Evolutionary conservation across 2,797 vertebrate species (phyloP).

Genomic region (Aldrovandia affinis): DNA sequence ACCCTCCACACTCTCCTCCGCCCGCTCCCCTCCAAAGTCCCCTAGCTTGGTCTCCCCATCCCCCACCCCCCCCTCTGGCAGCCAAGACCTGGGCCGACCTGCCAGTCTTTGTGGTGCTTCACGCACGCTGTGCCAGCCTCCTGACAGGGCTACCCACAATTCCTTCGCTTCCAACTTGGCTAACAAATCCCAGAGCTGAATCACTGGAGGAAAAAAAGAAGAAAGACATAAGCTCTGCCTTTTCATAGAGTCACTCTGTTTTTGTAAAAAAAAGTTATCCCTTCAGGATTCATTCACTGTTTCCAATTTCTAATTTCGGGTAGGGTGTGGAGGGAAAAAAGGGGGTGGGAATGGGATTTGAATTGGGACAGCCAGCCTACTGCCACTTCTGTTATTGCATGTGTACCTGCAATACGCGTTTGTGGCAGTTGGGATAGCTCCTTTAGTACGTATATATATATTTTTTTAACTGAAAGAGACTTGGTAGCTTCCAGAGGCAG

Average conservation of each 20-base stretch:
- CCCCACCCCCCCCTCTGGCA: conserved; percentile 48
- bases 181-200: conserved; percentile 62
- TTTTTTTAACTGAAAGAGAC: not conserved
- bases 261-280: conserved; percentile 48
- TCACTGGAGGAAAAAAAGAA: conserved; percentile 37
- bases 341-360: not conserved
- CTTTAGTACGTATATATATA: not conserved
- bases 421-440: not conserved
- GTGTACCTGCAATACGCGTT: not conserved
- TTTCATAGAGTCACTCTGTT: conserved; percentile 45
- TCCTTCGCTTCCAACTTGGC: conserved; percentile 51
- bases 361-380: not conserved
- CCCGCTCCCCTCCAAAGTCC: too few relatives aligned
- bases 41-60: too few relatives aligned
- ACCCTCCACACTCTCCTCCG: not conserved
- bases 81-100: conserved; percentile 60
- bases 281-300: conserved; percentile 54
- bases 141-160: conserved; percentile 54
- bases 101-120: conserved; percentile 53
- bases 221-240: not conserved
- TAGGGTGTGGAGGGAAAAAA: conserved; percentile 38
- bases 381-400: not conserved
- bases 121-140: conserved; percentile 43
- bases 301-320: conserved; percentile 52
- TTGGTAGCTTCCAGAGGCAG: not conserved